Conservation (phyloP, 2,113 vertebrate species). For the Albula glossodonta region DNA sequence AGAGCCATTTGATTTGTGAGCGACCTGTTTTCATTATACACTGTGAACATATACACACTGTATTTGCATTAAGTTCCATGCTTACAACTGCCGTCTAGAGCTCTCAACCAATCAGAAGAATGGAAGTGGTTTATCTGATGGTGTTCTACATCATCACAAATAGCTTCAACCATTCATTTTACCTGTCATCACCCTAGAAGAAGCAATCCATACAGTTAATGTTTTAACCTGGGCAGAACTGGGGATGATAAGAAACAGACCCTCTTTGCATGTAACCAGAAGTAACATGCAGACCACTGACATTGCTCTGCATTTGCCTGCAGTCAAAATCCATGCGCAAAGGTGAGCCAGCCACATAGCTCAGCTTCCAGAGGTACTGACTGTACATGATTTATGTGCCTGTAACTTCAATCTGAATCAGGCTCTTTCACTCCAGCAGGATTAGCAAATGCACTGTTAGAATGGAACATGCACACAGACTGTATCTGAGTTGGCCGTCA, state of each 20-base stretch:
- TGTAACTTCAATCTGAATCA: neutral
- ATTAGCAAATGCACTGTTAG: neutral
- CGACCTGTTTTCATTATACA: neutral
- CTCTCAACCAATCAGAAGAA: neutral
- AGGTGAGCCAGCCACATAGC: neutral
- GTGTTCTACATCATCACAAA: neutral
- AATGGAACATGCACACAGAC: neutral
- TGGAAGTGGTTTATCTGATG: neutral
- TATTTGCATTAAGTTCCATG: neutral
- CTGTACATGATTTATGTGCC: neutral
- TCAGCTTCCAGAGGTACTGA: neutral
- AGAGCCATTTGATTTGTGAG: too few relatives aligned
- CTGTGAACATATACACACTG: neutral
- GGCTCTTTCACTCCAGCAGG: neutral
- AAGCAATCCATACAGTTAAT: neutral
- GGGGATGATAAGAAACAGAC: neutral
- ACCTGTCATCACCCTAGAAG: neutral
- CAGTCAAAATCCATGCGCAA: neutral
- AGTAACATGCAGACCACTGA: too few relatives aligned
- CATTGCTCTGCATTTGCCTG: neutral
- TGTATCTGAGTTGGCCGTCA: neutral
- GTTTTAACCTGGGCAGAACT: neutral
- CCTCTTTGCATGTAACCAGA: neutral
- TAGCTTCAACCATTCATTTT: neutral
- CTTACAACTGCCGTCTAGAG: neutral